Evolutionary conservation across 2,888 invertebrate genomes (phyloP), one percentile per base, ranked within the genome.

Genomic region (Metellina segmentata): DNA sequence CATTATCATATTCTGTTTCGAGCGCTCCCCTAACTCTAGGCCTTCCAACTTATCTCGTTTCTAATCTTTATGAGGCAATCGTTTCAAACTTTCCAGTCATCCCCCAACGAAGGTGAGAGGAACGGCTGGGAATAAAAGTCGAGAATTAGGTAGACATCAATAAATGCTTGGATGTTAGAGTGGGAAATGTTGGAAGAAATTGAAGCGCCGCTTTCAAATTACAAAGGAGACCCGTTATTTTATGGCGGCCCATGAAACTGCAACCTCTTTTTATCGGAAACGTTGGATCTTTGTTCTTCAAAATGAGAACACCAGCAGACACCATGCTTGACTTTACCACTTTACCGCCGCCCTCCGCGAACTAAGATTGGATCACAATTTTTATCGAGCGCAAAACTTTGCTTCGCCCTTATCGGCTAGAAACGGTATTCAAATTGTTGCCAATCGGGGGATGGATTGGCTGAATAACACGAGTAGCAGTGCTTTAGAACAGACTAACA

Each of bases 1-100:
- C 92, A 92, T 92, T 92, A 92, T 92, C 92, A 92, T 92, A 92
- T 89, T 92, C 92, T 89, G 92, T 92, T 92, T 92, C 92, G 69
- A 78, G 75, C 81, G 69, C 89, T 77, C 81, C 72, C 78, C 79
- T 53, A 75, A 53, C 83, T 74, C 74, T 52, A 52, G 72, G 78
- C 87, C 69, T 83, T 75, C 85, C 34, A 85, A 88, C 91, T 91
- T 92, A 92, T 92, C 91, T 92, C 91, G 81, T 89, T 88, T 85
- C 91, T 89, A 92, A 92, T 92, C 91, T 92, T 92, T 92, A 92
- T 92, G 91, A 87, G 88, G 91, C 91, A 85, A 92, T 92, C 91
- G 91, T 85, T 92, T 81, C 91, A 89, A 92, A 92, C 79, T 89
- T 89, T 86, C 81, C 75, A 86, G 71, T 48, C 82, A 77, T 82